Evolutionary conservation across 2,113 vertebrate genomes (phyloP), one percentile per base, ranked within the genome.

Genomic region (Percopsis transmontana): DNA sequence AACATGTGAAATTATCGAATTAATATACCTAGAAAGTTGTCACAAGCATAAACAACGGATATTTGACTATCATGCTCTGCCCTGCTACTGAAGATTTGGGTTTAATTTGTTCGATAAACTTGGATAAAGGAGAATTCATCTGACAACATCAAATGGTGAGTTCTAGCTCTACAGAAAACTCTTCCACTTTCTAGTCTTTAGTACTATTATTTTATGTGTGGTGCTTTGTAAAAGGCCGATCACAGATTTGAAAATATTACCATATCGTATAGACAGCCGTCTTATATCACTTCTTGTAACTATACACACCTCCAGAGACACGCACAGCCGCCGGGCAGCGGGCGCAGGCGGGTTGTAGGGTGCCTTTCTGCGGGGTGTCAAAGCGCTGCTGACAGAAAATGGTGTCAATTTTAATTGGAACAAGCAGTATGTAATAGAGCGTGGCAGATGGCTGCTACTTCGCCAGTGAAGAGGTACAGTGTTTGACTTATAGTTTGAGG

Each of bases 361-460:
- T 82, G 79, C 82, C 72, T 87, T 83, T 84, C 87, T 79, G 82
- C 72, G 66, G 80, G 71, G 70, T 72, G 66, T 84, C 68, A 66
- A 79, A 55, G 60, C 62, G 72, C 81, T 87, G 83, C 69, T 88
- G 86, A 85, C 90, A 89, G 85, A 80, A 85, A 88, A 89, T 83
- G 86, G 85, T 87, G 86, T 87, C 84, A 86, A 68, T 68, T 85
- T 90, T 92, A 92, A 92, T 92, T 92, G 85, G 86, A 84, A 91
- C 90, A 90, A 88, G 90, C 89, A 76, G 78, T 76, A 82, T 2
- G 73, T 89, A 91, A 90, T 89, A 87, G 88, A 85, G 76, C 79
- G 53, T 87, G 85, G 87, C 86, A 74, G 76, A 89, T 70, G 61
- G 75, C 78, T 85, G 88, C 80, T 78, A 74, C 68, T 80, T 76